phyloP scores from a whole-genome alignment of 2,113 vertebrate genomes.

The Zosterops borbonicus region DNA sequence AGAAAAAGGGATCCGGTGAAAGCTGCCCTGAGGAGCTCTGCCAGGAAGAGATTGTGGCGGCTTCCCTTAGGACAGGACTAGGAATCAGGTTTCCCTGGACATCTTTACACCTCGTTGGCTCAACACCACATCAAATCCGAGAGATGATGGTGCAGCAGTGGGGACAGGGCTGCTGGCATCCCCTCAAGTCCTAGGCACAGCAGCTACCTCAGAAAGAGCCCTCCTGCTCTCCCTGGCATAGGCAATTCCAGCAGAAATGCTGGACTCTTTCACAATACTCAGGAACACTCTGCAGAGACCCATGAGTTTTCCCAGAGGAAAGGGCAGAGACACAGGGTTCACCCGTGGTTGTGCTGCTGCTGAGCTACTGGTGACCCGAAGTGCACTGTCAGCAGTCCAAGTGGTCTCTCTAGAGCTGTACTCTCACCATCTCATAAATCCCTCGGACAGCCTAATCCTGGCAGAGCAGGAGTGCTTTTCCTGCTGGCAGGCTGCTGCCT shows the following conservation, averaged over 20 bases:
- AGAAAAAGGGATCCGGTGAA: background rate
- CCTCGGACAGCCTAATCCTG: background rate
- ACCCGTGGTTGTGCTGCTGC: background rate
- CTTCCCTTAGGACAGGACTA: background rate
- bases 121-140: fast-evolving
- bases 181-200: background rate
- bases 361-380: background rate
- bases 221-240: fast-evolving
- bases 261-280: background rate
- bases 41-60: background rate
- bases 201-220: background rate
- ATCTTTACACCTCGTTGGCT: background rate
- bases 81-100: background rate
- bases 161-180: background rate
- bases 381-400: background rate
- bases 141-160: background rate
- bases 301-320: background rate
- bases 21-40: background rate
- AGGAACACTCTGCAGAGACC: background rate
- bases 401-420: background rate
- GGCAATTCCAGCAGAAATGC: background rate
- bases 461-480: background rate
- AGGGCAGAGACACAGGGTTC: background rate
- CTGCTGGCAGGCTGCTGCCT: background rate
- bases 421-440: background rate